Evolutionary conservation across 2,797 vertebrate species (phyloP), one percentile per base, ranked within the genome.

Genomic region (Schizopygopsis malacanthus): DNA sequence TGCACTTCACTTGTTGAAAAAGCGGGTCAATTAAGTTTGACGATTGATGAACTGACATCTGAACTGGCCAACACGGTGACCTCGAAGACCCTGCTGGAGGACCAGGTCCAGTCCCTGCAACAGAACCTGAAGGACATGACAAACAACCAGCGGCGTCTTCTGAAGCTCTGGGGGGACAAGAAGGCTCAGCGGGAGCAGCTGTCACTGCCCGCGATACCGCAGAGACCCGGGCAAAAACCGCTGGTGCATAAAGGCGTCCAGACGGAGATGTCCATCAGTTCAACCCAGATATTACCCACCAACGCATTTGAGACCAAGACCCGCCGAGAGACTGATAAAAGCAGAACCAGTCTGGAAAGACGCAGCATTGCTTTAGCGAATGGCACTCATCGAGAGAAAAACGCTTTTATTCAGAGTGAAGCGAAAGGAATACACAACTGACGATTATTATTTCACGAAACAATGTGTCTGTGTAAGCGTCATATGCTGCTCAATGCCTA

Each of bases 111-210:
- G 72, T 93, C 94, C 0, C 82, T 96, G 69, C 95, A 96, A 81
- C 94, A 95, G 87, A 96, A 95, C 85, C 94, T 96, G n/a, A 96
- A 95, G 86, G 95, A 96, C 28, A 95, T 96, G 95, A 96, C 95
- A 7, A 95, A 94, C 81, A 96, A 96, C 82, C 95, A 96, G 80
- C 92, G 95, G 0, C 94, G 95, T 33, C 88, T 96, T 50, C 90
- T 96, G 20, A 96, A 95, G 86, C n/a, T 96, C 69, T 96, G 96
- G 95, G 95, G 96, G 25, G 94, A 96, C 84, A 96, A 94, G 90
- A 96, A 94, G 87, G n/a, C 65, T 18, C 94, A 95, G 72, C 92
- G 94, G 65, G 95, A 96, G 82, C 94, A 94, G 54, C 88, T 94
- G 1, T 86, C 92, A 7, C 92, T 95, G 4, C 95, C 96, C 11